phyloP scores from a whole-genome alignment of 2,113 vertebrate genomes.

The Chaetodon auriga region DNA sequence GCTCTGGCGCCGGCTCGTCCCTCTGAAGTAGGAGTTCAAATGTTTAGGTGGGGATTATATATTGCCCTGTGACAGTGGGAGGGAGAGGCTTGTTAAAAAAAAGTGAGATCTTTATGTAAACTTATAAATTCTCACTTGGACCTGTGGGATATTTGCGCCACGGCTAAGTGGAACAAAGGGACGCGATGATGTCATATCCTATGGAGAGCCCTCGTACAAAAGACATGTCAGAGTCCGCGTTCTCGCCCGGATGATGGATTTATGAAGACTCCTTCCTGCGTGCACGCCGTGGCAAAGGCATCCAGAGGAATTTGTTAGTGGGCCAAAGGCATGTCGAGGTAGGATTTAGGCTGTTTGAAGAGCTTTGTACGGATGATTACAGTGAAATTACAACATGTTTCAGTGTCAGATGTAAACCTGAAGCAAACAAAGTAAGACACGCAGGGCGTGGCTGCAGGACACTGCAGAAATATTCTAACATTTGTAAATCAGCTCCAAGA shows the following conservation, averaged over 20 bases:
- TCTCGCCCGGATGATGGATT: constrained; percentile 60
- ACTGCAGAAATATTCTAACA: background rate
- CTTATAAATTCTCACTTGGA: constrained; percentile 52
- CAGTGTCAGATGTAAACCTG: constrained; percentile 17
- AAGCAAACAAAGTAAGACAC: constrained; percentile 2
- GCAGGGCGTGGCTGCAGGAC: background rate
- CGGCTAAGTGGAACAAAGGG: constrained; percentile 44
- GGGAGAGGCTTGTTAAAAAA: constrained; percentile 47
- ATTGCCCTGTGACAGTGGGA: constrained; percentile 55
- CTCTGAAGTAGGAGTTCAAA: constrained; percentile 66
- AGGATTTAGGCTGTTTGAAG: constrained; percentile 46
- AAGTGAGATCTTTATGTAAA: constrained; percentile 59
- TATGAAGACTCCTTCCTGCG: constrained; percentile 24
- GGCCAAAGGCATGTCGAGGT: constrained; percentile 24
- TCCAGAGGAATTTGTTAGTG: constrained; percentile 28
- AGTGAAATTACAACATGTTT: constrained; percentile 13
- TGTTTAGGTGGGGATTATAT: constrained; percentile 66
- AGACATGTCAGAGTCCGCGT: constrained; percentile 25
- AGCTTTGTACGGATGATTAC: constrained; percentile 25
- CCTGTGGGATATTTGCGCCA: constrained; percentile 15
- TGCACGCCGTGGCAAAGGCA: constrained; percentile 2
- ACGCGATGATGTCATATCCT: constrained; percentile 68
- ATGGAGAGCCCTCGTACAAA: constrained; percentile 51
- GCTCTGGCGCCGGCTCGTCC: constrained; percentile 49
- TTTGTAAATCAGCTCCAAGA: background rate